Base-by-base conservation (phyloP, 1,140 invertebrate species). In the Ceratina japonica region DNA sequence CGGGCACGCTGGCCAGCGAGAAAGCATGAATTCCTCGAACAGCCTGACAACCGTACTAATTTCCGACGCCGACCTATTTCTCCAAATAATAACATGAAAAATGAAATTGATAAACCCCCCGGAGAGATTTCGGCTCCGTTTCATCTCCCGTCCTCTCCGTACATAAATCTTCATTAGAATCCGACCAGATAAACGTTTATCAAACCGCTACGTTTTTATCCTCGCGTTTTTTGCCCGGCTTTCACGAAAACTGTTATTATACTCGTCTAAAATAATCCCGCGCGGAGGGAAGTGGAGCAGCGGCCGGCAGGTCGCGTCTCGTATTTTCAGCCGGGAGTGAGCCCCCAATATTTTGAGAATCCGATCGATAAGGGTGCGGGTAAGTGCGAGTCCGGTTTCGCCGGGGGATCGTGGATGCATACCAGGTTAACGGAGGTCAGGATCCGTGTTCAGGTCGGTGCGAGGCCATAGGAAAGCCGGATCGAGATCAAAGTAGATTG, bases 341-440 rank as follows among this genome's bases (percentile, higher is more conserved):
- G 24, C 8, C n/a, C n/a, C 44, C 27, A 12, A 74, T 54, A 63
- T 70, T 63, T 64, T 12, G 51, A 63, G 31, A 27, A 15, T 44
- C 22, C 18, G 22, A 64, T 63, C 75, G 75, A 72, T 63, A 37
- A 72, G 20, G 37, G 44, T 3, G 49, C 54, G 51, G 24, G 75
- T 58, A 18, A 16, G 12, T 75, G 72, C 61, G 71, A 63, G 82
- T 84, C 75, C 27, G 65, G 16, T 49, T 44, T 44, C n/a, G 10
- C 51, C 27, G 37, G 44, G 83, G 73, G 80, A 63, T 83, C 78
- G 62, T 58, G 64, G 81, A 87, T 44, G 37, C 37, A 44, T 89
- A 88, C 81, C 84, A 87, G 85, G 86, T 88, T 88, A 88, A 82
- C 72, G 82, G 86, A 88, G 87, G 87, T 88, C 86, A 87, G 80